Percentiles rank a stretch among this genome's conserved stretches.
phyloP scores from a whole-genome alignment of 2,113 vertebrate genomes.

The Rhipidura dahli region DNA sequence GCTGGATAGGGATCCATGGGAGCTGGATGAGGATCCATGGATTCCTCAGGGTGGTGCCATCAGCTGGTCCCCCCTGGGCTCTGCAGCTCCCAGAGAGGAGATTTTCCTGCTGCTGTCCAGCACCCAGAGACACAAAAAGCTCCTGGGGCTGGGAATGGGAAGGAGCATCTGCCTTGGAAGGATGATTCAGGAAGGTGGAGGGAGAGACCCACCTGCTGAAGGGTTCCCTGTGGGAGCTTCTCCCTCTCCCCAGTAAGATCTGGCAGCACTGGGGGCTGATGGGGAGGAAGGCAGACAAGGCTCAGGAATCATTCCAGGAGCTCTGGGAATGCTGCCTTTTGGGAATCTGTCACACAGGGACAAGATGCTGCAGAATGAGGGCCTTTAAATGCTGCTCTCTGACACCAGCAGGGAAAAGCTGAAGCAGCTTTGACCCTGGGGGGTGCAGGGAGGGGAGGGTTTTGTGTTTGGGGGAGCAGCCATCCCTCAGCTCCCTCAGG shows the following conservation, averaged over 20 bases:
- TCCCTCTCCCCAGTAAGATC: too few relatives aligned
- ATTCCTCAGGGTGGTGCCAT: neutral
- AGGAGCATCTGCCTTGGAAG: neutral
- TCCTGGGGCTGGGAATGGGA: neutral
- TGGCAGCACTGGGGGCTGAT: neutral
- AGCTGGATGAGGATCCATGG: neutral
- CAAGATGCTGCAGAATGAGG: neutral
- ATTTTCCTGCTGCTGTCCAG: neutral
- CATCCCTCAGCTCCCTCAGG: neutral
- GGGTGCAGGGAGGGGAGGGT: neutral
- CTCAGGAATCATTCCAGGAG: neutral
- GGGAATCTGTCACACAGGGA: neutral
- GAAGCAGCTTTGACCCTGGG: neutral
- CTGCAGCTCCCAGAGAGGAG: neutral
- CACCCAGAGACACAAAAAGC: neutral
- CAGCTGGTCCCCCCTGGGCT: neutral
- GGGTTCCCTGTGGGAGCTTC: neutral
- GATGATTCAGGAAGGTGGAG: neutral
- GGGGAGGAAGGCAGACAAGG: neutral
- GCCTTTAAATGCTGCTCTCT: neutral
- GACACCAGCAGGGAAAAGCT: neutral
- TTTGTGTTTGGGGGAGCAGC: neutral
- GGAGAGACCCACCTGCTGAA: neutral
- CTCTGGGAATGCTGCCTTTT: neutral
- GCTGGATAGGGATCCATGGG: fast-evolving